These are phyloP conservation scores for Zaprionus vittiger DNA, from an alignment of 1,140 invertebrate genomes.

Conservation along the genomic window DNA sequence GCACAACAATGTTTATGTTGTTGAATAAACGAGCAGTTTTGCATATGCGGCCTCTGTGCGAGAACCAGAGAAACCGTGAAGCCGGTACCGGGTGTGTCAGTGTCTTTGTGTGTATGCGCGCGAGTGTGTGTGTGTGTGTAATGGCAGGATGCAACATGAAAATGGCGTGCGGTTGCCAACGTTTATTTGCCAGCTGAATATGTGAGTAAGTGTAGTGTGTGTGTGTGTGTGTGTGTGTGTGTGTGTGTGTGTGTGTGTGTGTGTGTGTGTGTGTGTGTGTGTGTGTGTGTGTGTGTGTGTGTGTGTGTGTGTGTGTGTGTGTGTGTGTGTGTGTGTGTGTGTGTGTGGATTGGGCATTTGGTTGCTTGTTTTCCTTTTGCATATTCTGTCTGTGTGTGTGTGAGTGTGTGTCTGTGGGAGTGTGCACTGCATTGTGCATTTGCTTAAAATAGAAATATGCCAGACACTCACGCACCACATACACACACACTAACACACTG, in stretches of 20 bases:
- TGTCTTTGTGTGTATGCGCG: neutral
- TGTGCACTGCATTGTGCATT: slow-evolving; percentile 45
- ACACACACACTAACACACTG: neutral
- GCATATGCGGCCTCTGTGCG: slow-evolving; percentile 57
- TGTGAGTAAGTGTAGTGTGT: slow-evolving; percentile 12
- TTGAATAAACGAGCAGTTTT: slow-evolving; percentile 81
- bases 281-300: slow-evolving; percentile 15
- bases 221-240: slow-evolving; percentile 21
- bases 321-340: slow-evolving; percentile 20
- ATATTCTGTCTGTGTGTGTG: slow-evolving; percentile 16
- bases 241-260: slow-evolving; percentile 20
- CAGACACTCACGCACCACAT: slow-evolving; percentile 31
- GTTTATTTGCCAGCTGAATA: slow-evolving; percentile 63
- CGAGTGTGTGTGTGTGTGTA: slow-evolving; percentile 33
- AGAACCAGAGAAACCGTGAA: slow-evolving; percentile 31
- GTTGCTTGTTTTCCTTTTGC: slow-evolving; percentile 26
- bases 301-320: slow-evolving; percentile 15
- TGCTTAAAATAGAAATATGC: slow-evolving; percentile 54
- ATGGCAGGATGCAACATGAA: slow-evolving; percentile 81
- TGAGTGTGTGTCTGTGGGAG: slow-evolving; percentile 25
- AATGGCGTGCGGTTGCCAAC: slow-evolving; percentile 79
- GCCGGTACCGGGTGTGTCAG: slow-evolving; percentile 14
- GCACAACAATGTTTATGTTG: slow-evolving; percentile 81
- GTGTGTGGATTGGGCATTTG: slow-evolving; percentile 27
- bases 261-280: slow-evolving; percentile 19